phyloP scores from a whole-genome alignment of 64 coral and sea anemone species.

The Montipora efflorescens region DNA sequence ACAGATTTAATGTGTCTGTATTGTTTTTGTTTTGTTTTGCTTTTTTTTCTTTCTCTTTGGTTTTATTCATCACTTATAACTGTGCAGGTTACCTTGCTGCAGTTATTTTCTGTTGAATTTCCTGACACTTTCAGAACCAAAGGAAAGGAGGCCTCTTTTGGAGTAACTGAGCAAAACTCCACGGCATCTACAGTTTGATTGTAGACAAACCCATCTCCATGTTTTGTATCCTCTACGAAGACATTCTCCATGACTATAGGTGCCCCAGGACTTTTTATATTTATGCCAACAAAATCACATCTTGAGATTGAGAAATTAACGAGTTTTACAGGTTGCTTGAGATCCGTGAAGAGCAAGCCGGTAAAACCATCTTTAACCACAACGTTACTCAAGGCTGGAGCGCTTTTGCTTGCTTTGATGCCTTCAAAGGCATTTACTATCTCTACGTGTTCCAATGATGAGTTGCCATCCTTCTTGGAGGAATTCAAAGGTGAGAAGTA shows the following conservation, averaged over 20 bases:
- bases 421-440: slow-evolving; percentile 64
- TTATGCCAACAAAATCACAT: slow-evolving; percentile 26
- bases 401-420: slow-evolving; percentile 32
- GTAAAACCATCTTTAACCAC: slow-evolving; percentile 27
- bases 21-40: neutral
- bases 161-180: slow-evolving; percentile 17
- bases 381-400: slow-evolving; percentile 59
- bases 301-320: neutral
- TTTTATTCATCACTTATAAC: neutral
- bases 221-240: slow-evolving; percentile 29
- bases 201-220: slow-evolving; percentile 56
- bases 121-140: neutral
- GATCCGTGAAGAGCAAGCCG: slow-evolving; percentile 31
- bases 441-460: slow-evolving; percentile 56
- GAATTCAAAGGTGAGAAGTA: slow-evolving; percentile 43
- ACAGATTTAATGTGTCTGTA: neutral
- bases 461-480: neutral
- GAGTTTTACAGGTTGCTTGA: slow-evolving; percentile 38
- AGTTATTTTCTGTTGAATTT: neutral
- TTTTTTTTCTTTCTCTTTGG: neutral
- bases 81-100: slow-evolving; percentile 19
- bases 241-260: slow-evolving; percentile 39
- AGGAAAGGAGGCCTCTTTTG: slow-evolving; percentile 13
- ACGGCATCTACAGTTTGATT: neutral
- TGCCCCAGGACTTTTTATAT: slow-evolving; percentile 26